Evolutionary conservation across 2,113 vertebrate genomes (phyloP), one percentile per base, ranked within the genome.

Genomic region (Ceyx margarethae): DNA sequence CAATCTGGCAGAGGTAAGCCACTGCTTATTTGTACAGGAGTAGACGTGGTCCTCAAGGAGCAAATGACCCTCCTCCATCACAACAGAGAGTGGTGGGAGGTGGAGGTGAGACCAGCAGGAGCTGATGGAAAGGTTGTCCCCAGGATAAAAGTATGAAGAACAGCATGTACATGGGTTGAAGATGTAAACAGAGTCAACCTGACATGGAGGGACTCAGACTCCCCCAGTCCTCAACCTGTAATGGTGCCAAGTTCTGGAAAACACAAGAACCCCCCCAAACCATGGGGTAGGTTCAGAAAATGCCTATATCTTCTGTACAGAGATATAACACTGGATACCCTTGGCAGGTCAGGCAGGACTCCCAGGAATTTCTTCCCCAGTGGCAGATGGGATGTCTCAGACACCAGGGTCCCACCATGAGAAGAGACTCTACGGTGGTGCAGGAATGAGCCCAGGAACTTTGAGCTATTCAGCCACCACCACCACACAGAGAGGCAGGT

Each of bases 131-230:
- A 65, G 12, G 22, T 10, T 1, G 7, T 56, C 13, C 6, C 13
- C 10, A 21, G 22, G 15, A 15, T 67, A 7, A 60, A 26, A 33
- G 11, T 0, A 0, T 25, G 21, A 77, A 43, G 37, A 66, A 15
- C 16, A 81, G 46, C 37, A 16, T 20, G 60, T 77, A 17, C 3
- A 1, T 68, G 42, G 7, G 15, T 2, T 21, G 12, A 54, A 40
- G 13, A 2, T 53, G 7, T n/a, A 64, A 68, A 65, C 0, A 22
- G 16, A 65, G 9, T 43, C 37, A n/a, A 4, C 10, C n/a, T 22
- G 21, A 46, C 26, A 31, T 42, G 20, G 12, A 85, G 25, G 26
- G 81, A 13, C 6, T 14, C 42, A 25, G 23, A 28, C 3, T 85
- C 5, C 19, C 9, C 4, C 12, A 31, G 2, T 50, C 37, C 31